phyloP scores from a whole-genome alignment of 2,888 invertebrate genomes.

The Yponomeuta malinellus region DNA sequence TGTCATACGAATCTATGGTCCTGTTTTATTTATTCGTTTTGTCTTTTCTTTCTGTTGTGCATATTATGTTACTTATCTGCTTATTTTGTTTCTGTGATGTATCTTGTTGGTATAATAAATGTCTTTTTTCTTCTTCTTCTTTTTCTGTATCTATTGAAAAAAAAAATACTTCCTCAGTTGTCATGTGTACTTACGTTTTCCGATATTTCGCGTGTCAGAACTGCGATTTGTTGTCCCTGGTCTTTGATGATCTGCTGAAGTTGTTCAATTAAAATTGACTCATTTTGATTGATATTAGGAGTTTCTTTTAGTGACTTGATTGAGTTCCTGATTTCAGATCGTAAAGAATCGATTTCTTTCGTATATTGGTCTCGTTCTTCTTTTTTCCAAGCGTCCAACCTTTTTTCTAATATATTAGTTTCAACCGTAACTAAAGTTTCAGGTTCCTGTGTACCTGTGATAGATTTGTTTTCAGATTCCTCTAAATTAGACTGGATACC shows the following conservation, averaged over 20 bases:
- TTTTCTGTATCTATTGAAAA: too few species aligned
- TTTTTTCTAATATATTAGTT: slow-evolving; percentile 49
- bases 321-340: slow-evolving; percentile 56
- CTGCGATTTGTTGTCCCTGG: slow-evolving; percentile 69
- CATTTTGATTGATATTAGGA: slow-evolving; percentile 30
- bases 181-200: slow-evolving; percentile 43
- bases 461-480: neutral
- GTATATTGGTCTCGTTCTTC: slow-evolving; percentile 72
- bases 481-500: slow-evolving; percentile 17
- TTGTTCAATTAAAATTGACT: slow-evolving; percentile 48
- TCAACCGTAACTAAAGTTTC: slow-evolving; percentile 36
- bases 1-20: too few species aligned
- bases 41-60: too few species aligned
- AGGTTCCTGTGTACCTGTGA: neutral
- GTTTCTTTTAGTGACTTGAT: slow-evolving; percentile 48
- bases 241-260: slow-evolving; percentile 61
- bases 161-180: too few species aligned
- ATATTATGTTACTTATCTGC: too few species aligned
- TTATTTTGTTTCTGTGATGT: too few species aligned
- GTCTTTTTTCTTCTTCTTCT: too few species aligned
- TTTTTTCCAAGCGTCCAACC: slow-evolving; percentile 66
- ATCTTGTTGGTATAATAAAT: too few species aligned
- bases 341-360: slow-evolving; percentile 63
- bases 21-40: too few species aligned
- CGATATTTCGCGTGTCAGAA: slow-evolving; percentile 61